Evolutionary conservation across 2,797 vertebrate genomes (phyloP).

Genomic region (Brachymystax lenok): DNA sequence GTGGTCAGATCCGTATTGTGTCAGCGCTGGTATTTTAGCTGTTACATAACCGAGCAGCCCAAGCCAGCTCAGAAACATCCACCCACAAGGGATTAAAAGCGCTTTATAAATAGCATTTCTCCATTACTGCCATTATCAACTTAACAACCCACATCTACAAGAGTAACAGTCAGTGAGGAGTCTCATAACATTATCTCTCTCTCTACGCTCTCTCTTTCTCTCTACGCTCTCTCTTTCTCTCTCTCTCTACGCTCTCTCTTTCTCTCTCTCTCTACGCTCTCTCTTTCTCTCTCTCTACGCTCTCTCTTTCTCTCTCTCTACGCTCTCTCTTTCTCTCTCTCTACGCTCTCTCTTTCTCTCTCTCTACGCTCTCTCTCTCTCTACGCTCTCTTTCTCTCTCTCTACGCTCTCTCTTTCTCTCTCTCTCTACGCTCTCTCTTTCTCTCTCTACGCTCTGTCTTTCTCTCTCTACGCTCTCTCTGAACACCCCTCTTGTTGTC

Average conservation of each 20-base stretch:
- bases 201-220: neutral
- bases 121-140: neutral
- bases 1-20: neutral
- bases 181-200: conserved; percentile 15
- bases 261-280: too few species aligned
- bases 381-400: too few species aligned
- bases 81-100: neutral
- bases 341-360: too few species aligned
- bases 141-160: conserved; percentile 17
- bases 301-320: too few species aligned
- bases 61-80: neutral
- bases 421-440: too few species aligned
- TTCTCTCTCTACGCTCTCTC: too few species aligned
- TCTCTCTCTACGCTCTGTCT: too few species aligned
- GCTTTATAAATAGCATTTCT: conserved; percentile 1
- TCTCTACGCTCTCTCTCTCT: too few species aligned
- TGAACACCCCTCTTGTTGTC: conserved; percentile 14
- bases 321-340: too few species aligned
- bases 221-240: too few species aligned
- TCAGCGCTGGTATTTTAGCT: neutral
- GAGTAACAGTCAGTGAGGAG: conserved; percentile 16
- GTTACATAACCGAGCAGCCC: neutral
- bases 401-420: too few species aligned
- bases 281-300: neutral
- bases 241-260: too few species aligned